A percentile compares a stretch with the other conserved stretches of the same genome.
These are phyloP conservation scores for Coboldia fuscipes DNA, from an alignment of 1,140 invertebrate genomes.

Conservation along the genomic window DNA sequence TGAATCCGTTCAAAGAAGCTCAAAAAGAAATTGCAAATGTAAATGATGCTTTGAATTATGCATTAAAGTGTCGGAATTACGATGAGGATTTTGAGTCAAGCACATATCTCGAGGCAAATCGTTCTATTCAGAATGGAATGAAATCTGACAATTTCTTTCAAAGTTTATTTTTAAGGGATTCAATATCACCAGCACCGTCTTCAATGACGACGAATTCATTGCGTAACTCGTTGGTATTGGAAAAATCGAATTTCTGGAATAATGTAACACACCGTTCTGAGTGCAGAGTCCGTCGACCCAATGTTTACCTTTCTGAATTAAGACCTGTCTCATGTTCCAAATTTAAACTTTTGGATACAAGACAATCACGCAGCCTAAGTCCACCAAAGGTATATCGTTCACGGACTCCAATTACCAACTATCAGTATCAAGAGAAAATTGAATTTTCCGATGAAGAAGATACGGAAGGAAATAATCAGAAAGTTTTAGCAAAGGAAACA, in stretches of 20 bases:
- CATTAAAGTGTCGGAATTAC: too few relatives aligned
- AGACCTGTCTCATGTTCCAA: conserved; percentile 47
- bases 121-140: too few relatives aligned
- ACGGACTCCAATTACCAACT: too few relatives aligned
- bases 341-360: conserved; percentile 39
- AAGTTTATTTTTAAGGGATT: conserved; percentile 36
- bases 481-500: conserved; percentile 16
- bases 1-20: too few relatives aligned
- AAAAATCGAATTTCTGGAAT: conserved; percentile 25
- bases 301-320: conserved; percentile 39
- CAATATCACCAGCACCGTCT: conserved; percentile 11
- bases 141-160: conserved; percentile 43
- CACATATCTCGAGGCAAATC: too few relatives aligned
- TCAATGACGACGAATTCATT: too few relatives aligned
- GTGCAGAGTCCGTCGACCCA: conserved; percentile 30
- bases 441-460: conserved; percentile 8
- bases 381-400: conserved; percentile 9
- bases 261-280: neutral
- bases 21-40: too few relatives aligned
- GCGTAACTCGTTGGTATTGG: conserved; percentile 29
- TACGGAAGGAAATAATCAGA: conserved; percentile 10
- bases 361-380: conserved; percentile 14
- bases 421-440: conserved; percentile 12
- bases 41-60: too few relatives aligned
- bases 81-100: too few relatives aligned